Percentiles rank a stretch among this genome's conserved stretches.
These are phyloP conservation scores for Melanchra persicariae DNA, from an alignment of 2,888 invertebrate species.

Conservation along the genomic window DNA sequence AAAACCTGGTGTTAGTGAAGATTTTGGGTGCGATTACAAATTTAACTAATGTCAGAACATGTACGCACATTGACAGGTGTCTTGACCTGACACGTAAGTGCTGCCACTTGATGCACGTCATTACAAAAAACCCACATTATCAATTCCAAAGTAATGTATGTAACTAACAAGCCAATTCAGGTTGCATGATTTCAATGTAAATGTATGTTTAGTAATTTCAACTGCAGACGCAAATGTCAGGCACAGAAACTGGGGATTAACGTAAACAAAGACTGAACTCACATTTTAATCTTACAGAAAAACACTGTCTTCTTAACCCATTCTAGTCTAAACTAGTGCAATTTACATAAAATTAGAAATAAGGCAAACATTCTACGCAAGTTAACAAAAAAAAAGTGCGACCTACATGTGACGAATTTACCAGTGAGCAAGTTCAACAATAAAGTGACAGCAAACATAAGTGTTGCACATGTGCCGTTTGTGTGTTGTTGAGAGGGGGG, in stretches of 20 bases:
- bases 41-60: no score
- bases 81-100: no score
- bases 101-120: no score
- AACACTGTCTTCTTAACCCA: conserved; percentile 68
- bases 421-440: conserved; percentile 42
- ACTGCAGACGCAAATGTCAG: conserved; percentile 22
- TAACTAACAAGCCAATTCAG: not conserved
- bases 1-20: no score
- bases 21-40: no score
- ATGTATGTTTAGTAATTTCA: conserved; percentile 23
- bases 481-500: conserved; percentile 69
- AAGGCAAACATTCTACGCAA: conserved; percentile 16
- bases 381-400: conserved; percentile 48
- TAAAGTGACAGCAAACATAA: conserved; percentile 69
- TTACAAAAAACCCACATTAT: not conserved
- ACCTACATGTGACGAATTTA: conserved; percentile 49
- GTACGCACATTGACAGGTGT: no score
- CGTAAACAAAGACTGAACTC: not conserved
- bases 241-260: conserved; percentile 1
- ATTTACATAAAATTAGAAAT: conserved; percentile 37
- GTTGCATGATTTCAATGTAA: not conserved
- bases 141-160: not conserved
- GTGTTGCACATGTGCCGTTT: conserved; percentile 69
- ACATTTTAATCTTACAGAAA: conserved; percentile 44
- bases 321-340: conserved; percentile 70